phyloP scores from a whole-genome alignment of 2,113 vertebrate genomes.

The Corapipo altera region DNA sequence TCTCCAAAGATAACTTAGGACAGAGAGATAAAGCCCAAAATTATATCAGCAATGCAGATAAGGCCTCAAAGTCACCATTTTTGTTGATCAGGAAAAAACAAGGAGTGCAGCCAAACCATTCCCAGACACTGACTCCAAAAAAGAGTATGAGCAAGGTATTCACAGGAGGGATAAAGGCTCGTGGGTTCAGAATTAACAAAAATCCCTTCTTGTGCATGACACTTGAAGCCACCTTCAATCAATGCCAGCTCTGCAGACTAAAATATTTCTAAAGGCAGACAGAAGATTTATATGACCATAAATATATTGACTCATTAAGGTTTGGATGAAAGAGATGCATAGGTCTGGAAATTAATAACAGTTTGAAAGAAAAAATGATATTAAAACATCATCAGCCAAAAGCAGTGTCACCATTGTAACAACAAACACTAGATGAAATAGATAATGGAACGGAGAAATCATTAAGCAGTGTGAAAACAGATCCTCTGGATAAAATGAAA shows the following conservation, averaged over 20 bases:
- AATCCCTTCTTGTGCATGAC: background rate
- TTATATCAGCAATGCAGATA: background rate
- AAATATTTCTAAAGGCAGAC: background rate
- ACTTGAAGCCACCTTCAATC: background rate
- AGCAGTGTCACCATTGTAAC: background rate
- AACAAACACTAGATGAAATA: background rate
- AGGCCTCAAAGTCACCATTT: background rate
- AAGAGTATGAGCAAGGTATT: background rate
- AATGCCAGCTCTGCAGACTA: background rate
- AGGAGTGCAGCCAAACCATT: background rate
- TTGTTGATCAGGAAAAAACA: background rate
- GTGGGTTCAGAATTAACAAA: background rate
- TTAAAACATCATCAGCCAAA: background rate
- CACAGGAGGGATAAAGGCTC: background rate
- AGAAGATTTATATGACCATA: background rate
- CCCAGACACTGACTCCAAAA: background rate
- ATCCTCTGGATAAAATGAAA: background rate
- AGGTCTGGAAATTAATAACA: background rate
- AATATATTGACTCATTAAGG: background rate
- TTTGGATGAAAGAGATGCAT: background rate
- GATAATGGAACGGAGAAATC: constrained; percentile 29
- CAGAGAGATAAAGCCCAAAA: background rate
- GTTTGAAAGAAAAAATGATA: background rate
- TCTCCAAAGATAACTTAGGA: background rate
- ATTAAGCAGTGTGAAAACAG: constrained; percentile 29